Evolutionary conservation across 1,140 invertebrate genomes (phyloP), one percentile per base, ranked within the genome.

Genomic region (Ridgeia piscesae): DNA sequence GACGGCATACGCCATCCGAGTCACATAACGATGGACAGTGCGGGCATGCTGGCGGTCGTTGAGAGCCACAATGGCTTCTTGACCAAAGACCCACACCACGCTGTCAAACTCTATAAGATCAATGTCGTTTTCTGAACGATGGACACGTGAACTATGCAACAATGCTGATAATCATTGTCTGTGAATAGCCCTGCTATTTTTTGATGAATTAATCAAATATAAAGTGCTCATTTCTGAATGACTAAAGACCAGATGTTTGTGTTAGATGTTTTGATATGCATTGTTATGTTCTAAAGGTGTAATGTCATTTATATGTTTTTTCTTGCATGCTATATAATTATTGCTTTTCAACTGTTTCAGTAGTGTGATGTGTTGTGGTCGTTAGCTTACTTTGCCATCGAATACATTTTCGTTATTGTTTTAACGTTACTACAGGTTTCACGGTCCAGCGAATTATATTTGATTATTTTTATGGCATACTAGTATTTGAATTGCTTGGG

Each of bases 11-110:
- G 89, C 33, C 77, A 35, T 31, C 92, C 92, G 4, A 35, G 34
- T 77, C 48, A 91, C 90, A 91, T 92, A 9, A 31, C 21, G 8
- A 35, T 92, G 34, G 77, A 31, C 17, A 77, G 31, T 58, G 77
- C 34, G 1, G 50, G 58, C 21, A 50, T 50, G 34, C 34, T 92
- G 31, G 92, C 89, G 14, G 90, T 92, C 35, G 92, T 91, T 6
- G 92, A 92, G 58, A 50, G 27, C n/a, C 92, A 92, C 77, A 88
- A 6, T 50, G 91, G 91, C 33, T 92, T 92, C 9, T 88, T 92
- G 88, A 34, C 58, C 50, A 92, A 92, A 92, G 91, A 92, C 88
- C 91, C 91, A n/a, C 91, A 92, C 48, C 91, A 92, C 33, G 91
- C 91, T 1, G 34, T 92, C 1, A 92, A 92, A 33, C 33, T 92